phyloP scores from a whole-genome alignment of 2,797 vertebrate genomes.

The Tokudaia muenninki region DNA sequence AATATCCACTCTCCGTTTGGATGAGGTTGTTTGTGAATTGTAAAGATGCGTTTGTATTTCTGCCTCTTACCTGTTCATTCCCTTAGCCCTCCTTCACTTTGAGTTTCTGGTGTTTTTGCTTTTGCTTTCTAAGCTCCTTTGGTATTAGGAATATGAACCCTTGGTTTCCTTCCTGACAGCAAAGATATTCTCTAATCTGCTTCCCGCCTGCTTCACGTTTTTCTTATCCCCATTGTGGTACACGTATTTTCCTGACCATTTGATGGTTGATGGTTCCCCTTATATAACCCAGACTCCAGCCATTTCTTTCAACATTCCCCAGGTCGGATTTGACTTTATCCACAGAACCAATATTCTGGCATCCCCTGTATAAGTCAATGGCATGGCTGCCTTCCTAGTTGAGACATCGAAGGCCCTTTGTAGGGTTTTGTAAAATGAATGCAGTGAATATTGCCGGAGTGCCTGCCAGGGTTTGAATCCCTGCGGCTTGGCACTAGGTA shows the following conservation, averaged over 20 bases:
- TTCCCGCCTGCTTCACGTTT: conserved; percentile 2
- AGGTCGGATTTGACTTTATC: neutral
- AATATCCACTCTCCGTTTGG: neutral
- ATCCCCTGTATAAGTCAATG: neutral
- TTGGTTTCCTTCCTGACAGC: conserved; percentile 9
- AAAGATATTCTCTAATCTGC: neutral
- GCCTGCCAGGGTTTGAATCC: neutral
- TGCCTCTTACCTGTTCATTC: neutral
- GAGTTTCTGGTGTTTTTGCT: conserved; percentile 4
- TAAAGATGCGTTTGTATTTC: conserved; percentile 30
- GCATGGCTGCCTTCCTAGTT: neutral
- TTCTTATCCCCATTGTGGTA: neutral
- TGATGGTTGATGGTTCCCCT: neutral
- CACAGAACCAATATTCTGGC: neutral
- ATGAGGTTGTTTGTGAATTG: neutral
- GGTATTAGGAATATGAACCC: neutral
- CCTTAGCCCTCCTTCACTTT: neutral
- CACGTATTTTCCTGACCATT: conserved; percentile 43
- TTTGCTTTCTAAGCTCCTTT: conserved; percentile 43
- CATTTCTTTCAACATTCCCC: neutral
- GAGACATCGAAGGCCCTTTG: conserved; percentile 15
- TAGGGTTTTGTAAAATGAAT: conserved; percentile 16
- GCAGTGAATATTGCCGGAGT: neutral
- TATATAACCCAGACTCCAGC: neutral
- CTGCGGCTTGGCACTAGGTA: neutral